Evolutionary conservation across 1,140 invertebrate species (phyloP), one percentile per base, ranked within the genome.

Genomic region (Drosophila persimilis): DNA sequence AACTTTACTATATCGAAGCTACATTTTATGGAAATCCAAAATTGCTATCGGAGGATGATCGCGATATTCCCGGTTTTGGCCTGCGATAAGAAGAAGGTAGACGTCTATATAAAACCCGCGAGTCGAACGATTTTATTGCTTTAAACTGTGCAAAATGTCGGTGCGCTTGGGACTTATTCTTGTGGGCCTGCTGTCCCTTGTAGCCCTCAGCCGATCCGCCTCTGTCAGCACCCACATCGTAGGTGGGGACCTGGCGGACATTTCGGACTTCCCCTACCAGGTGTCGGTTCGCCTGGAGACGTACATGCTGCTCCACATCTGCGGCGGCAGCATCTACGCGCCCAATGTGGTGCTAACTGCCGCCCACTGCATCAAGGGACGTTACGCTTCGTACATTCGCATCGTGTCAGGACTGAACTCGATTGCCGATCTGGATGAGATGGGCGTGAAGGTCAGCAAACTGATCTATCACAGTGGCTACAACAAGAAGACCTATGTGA

Each of bases 261-360:
- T 86, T 3, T 50, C 31, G 0, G 56, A 78, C n/a, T 86, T 51
- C 67, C 81, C 81, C 2, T 86, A 86, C 39, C 81, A 86, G 52
- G 81, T 86, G 3, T 86, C 81, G 6, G 81, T 86, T 39, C 83
- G 81, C 13, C 60, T 86, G 52, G 83, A 86, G 50, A 78, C 81
- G 13, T 86, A 86, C 39, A 88, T 86, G 77, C 26, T 86, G 45
- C 74, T 86, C 6, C 81, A 86, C 35, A 86, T 86, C 29, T 86
- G 81, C 45, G 81, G 81, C 0, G 81, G 81, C 11, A 72, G 81
- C 31, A 84, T 94, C n/a, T 92, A 94, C 46, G 92, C 92, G 1
- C 91, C 92, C 1, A 80, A 86, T 2, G 92, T 93, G 9, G 92
- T 94, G 9, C 26, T 94, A 1, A 94, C 94, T 0, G 94, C 94